These are phyloP conservation scores for Catharus ustulatus DNA, from an alignment of 2,797 vertebrate species.

Conservation along the genomic window DNA sequence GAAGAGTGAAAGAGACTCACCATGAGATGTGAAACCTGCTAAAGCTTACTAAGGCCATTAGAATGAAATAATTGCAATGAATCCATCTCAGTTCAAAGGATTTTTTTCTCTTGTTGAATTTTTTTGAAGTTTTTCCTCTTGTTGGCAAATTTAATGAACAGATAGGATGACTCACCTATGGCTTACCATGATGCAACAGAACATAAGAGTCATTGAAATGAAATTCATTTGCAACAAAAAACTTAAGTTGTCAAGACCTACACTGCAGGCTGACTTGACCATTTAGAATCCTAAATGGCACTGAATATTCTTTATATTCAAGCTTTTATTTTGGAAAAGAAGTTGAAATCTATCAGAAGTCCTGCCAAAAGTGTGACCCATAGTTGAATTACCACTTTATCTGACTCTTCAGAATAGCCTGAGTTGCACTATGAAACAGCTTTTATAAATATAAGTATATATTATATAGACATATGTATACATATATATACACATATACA, in stretches of 20 bases:
- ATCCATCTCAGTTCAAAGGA: not conserved
- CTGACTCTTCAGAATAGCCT: not conserved
- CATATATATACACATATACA: not conserved
- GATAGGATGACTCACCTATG: not conserved
- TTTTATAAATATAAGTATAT: not conserved
- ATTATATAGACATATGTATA: not conserved
- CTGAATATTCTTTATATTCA: not conserved
- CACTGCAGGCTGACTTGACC: not conserved
- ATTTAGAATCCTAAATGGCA: not conserved
- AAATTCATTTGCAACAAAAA: not conserved
- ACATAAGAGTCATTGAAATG: not conserved
- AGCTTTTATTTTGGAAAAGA: not conserved
- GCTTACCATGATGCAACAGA: not conserved
- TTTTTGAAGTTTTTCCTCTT: not conserved
- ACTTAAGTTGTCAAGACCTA: not conserved
- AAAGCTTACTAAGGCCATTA: not conserved
- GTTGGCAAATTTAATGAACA: not conserved
- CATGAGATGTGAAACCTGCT: not conserved
- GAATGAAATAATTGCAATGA: not conserved
- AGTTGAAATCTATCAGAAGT: not conserved
- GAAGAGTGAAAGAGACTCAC: not conserved
- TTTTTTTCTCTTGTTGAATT: not conserved
- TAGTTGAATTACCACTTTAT: not conserved
- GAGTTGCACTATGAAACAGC: not conserved
- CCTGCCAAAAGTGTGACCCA: not conserved